Evolutionary conservation across 2,888 invertebrate genomes (phyloP).

Genomic region (Protodeltote pygarga): DNA sequence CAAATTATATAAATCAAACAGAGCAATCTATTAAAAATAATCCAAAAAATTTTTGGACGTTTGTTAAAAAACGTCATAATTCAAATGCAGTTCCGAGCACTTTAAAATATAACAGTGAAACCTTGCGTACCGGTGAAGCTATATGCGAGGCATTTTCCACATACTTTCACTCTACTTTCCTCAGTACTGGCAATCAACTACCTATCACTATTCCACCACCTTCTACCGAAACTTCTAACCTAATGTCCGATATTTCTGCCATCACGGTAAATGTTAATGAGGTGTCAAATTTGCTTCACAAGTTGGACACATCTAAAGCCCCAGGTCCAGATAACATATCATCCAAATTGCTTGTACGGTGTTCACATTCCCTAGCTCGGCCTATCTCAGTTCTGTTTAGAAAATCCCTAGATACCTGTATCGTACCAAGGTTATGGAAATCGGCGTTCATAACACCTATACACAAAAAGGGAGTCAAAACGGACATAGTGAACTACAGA

Average conservation of each 20-base stretch:
- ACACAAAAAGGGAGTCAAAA: no score
- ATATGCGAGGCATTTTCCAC: conserved; percentile 7
- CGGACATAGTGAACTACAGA: no score
- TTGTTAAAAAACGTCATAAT: not conserved
- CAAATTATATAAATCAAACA: not conserved
- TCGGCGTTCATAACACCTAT: no score
- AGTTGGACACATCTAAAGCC: not conserved
- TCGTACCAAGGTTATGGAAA: not conserved
- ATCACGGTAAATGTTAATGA: not conserved
- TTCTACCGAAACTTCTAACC: no score
- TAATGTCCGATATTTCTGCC: not conserved
- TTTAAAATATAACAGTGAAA: not conserved
- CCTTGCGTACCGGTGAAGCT: not conserved
- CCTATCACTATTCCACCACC: not conserved
- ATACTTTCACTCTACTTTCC: conserved; percentile 3
- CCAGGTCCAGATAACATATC: conserved; percentile 1
- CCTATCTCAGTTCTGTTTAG: not conserved
- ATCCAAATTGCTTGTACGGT: not conserved
- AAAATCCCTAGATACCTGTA: not conserved
- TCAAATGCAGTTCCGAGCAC: not conserved
- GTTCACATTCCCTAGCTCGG: not conserved
- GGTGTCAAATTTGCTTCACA: not conserved
- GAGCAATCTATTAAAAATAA: conserved; percentile 1
- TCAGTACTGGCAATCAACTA: not conserved
- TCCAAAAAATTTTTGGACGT: conserved; percentile 7